phyloP scores from a whole-genome alignment of 2,797 vertebrate species.

The Xenops minutus region DNA sequence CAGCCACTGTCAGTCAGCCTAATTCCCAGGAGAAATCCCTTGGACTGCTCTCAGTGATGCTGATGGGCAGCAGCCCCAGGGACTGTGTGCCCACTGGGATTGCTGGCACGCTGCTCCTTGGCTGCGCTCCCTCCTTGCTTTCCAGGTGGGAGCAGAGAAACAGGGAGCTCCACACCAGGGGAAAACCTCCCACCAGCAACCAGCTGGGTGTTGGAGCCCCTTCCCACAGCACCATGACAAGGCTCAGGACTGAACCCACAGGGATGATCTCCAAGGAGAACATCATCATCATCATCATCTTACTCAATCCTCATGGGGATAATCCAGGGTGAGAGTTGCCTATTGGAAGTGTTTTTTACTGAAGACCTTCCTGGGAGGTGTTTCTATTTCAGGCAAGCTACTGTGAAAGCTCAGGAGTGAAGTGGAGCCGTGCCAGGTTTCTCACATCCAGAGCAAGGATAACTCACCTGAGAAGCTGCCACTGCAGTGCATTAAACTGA shows the following conservation, averaged over 20 bases:
- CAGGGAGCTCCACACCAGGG: neutral
- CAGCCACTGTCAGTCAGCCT: neutral
- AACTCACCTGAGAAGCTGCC: neutral
- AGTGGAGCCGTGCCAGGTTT: neutral
- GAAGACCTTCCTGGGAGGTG: neutral
- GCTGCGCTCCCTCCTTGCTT: neutral
- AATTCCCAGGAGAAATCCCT: neutral
- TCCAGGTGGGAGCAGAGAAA: neutral
- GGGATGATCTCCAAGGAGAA: neutral
- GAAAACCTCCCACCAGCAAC: neutral
- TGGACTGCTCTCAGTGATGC: neutral
- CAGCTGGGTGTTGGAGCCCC: neutral
- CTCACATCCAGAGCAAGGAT: neutral
- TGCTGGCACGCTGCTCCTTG: neutral
- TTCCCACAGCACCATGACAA: neutral
- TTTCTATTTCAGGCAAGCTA: neutral
- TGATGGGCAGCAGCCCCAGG: neutral
- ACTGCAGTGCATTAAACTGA: neutral
- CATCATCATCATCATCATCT: neutral
- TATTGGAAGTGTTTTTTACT: neutral
- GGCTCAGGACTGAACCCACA: neutral
- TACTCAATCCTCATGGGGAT: neutral
- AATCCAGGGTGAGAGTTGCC: neutral
- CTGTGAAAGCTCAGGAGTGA: neutral
- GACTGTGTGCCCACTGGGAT: neutral